phyloP scores from a whole-genome alignment of 1,140 invertebrate species.

The Cylas formicarius region DNA sequence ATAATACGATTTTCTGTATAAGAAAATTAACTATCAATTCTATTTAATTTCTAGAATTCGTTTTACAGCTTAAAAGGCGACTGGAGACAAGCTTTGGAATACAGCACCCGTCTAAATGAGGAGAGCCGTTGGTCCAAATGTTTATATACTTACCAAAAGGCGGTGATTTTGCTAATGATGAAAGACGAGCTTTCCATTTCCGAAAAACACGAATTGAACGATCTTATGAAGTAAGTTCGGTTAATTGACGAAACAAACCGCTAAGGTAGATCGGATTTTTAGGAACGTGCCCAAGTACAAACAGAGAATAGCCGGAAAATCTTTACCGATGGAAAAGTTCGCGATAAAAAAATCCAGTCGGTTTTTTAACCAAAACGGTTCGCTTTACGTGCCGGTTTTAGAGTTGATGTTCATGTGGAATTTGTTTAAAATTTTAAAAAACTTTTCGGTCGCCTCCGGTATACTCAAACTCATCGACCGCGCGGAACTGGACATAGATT shows the following conservation, averaged over 20 bases:
- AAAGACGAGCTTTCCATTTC: conserved; percentile 48
- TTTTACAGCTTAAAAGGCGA: conserved; percentile 50
- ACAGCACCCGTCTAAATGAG: conserved; percentile 62
- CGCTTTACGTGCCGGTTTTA: conserved; percentile 70
- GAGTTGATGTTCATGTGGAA: conserved; percentile 94
- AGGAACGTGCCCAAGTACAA: conserved; percentile 75
- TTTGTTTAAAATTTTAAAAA: conserved; percentile 77
- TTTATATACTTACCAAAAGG: conserved; percentile 86
- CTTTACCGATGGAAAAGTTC: conserved; percentile 95
- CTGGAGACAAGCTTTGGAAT: conserved; percentile 66
- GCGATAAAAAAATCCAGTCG: conserved; percentile 75
- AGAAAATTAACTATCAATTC: too few relatives aligned
- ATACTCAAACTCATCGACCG: conserved; percentile 67
- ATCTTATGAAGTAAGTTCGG: conserved; percentile 52
- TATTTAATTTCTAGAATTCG: too few relatives aligned
- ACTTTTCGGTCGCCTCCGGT: conserved; percentile 57
- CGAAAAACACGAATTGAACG: conserved; percentile 47
- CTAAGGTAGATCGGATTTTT: conserved; percentile 33
- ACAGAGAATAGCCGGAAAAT: conserved; percentile 91
- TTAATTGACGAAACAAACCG: conserved; percentile 2
- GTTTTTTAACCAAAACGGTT: conserved; percentile 66
- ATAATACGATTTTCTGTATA: too few relatives aligned
- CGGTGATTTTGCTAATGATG: conserved; percentile 70
- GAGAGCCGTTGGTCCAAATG: conserved; percentile 88
- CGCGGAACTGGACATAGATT: conserved; percentile 43